Conservation (phyloP, 2,113 vertebrate genomes). For the Gallinago paraguaiae region DNA sequence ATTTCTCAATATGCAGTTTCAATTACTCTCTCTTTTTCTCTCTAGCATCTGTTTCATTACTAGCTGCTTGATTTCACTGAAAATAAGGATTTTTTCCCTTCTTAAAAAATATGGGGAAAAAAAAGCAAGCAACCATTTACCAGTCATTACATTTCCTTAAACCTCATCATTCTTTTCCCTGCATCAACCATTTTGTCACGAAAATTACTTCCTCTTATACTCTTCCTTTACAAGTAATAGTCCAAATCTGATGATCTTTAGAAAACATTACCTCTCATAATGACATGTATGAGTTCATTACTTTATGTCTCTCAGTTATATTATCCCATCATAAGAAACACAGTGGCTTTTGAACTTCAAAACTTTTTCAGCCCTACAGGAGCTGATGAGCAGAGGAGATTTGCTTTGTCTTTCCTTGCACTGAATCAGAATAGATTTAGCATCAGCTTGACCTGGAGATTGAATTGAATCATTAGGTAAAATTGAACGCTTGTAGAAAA, state of each 20-base stretch:
- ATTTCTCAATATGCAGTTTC: not conserved
- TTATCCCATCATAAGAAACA: not conserved
- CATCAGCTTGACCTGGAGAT: not conserved
- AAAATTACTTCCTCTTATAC: not conserved
- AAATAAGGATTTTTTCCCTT: not conserved
- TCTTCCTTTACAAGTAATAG: not conserved
- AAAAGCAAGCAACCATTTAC: not conserved
- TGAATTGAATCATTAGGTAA: conserved; percentile 7
- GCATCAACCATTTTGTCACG: not conserved
- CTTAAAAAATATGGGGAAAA: not conserved
- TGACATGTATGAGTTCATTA: not conserved
- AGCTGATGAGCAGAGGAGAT: not conserved
- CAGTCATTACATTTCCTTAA: not conserved
- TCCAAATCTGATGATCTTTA: not conserved
- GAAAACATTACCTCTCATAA: not conserved
- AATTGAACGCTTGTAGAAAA: conserved; percentile 9
- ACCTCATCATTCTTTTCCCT: not conserved
- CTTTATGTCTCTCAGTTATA: not conserved
- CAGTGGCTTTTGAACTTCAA: not conserved
- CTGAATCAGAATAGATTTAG: not conserved
- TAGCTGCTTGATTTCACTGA: not conserved
- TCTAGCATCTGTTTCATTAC: not conserved
- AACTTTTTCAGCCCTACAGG: not conserved
- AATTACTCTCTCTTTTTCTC: not conserved
- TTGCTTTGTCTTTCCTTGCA: not conserved